Evolutionary conservation across 2,113 vertebrate genomes (phyloP).

Genomic region (Collichthys lucidus): DNA sequence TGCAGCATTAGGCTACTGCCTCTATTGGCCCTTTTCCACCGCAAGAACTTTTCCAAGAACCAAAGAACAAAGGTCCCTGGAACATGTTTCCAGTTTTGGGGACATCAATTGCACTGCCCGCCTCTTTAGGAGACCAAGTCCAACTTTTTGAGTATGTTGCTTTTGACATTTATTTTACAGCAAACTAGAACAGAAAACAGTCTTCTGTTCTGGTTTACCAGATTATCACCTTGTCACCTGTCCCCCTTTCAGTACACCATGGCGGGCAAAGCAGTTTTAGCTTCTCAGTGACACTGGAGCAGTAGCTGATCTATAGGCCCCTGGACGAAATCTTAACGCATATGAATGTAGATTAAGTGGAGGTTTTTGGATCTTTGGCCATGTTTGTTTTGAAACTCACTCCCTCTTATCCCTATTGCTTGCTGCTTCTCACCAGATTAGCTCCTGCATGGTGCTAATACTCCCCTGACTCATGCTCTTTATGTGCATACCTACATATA

Average conservation of each 20-base stretch:
- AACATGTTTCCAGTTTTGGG: slow-evolving; percentile 10
- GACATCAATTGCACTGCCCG: background rate
- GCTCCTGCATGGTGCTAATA: slow-evolving; percentile 58
- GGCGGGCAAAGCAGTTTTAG: slow-evolving; percentile 52
- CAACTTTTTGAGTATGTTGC: background rate
- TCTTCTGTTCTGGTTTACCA: slow-evolving; percentile 8
- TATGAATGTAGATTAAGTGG: slow-evolving; percentile 73
- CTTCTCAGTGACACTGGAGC: slow-evolving; percentile 54
- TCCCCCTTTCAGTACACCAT: background rate
- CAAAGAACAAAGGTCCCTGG: background rate
- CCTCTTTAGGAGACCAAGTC: background rate
- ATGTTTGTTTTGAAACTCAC: slow-evolving; percentile 81
- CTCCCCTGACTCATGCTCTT: slow-evolving; percentile 68
- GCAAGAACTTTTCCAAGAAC: slow-evolving; percentile 3
- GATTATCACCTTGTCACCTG: slow-evolving; percentile 29
- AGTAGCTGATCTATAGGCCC: slow-evolving; percentile 58
- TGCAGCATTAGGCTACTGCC: background rate
- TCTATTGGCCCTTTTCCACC: background rate
- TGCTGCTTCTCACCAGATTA: slow-evolving; percentile 74
- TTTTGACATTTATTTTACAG: background rate
- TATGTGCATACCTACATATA: slow-evolving; percentile 81
- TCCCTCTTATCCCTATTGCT: slow-evolving; percentile 65
- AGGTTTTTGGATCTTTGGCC: slow-evolving; percentile 69
- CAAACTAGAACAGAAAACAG: background rate
- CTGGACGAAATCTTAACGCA: slow-evolving; percentile 55